Evolutionary conservation across 2,888 invertebrate genomes (phyloP).

Genomic region (Agapetus fuscipes): DNA sequence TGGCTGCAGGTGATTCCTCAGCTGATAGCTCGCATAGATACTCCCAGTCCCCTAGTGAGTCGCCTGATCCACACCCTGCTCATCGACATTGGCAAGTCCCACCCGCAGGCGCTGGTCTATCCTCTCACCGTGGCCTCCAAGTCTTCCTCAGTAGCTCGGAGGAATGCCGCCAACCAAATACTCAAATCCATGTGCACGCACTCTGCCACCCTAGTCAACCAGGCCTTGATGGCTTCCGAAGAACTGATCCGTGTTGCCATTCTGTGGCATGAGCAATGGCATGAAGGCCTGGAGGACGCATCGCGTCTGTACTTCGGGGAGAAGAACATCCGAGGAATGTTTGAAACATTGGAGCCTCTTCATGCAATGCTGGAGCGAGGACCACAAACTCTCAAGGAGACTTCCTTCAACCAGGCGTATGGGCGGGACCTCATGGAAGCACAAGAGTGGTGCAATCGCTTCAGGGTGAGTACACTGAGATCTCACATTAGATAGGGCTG

Average conservation of each 20-base stretch:
- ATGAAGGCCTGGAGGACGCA: conserved; percentile 94
- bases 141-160: conserved; percentile 74
- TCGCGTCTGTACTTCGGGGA: conserved; percentile 92
- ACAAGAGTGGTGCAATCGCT: conserved; percentile 90
- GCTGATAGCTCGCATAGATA: conserved; percentile 95
- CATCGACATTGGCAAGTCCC: conserved; percentile 94
- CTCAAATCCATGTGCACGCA: conserved; percentile 94
- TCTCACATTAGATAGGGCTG: no score
- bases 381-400: conserved; percentile 93
- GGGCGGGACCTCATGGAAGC: conserved; percentile 92
- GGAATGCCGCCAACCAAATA: conserved; percentile 89
- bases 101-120: conserved; percentile 96
- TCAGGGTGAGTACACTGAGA: conserved; percentile 46
- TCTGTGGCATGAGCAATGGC: conserved; percentile 99
- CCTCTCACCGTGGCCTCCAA: conserved; percentile 96
- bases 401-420: conserved; percentile 93
- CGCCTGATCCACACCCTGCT: conserved; percentile 86
- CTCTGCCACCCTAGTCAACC: conserved; percentile 82
- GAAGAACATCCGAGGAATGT: conserved; percentile 92
- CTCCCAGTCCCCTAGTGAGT: conserved; percentile 78
- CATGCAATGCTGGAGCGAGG: conserved; percentile 91
- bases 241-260: conserved; percentile 97
- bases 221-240: conserved; percentile 93
- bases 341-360: conserved; percentile 87
- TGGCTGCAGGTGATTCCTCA: conserved; percentile 99